These are phyloP conservation scores for Eulimnadia texana DNA, from an alignment of 1,140 invertebrate genomes.

Conservation along the genomic window DNA sequence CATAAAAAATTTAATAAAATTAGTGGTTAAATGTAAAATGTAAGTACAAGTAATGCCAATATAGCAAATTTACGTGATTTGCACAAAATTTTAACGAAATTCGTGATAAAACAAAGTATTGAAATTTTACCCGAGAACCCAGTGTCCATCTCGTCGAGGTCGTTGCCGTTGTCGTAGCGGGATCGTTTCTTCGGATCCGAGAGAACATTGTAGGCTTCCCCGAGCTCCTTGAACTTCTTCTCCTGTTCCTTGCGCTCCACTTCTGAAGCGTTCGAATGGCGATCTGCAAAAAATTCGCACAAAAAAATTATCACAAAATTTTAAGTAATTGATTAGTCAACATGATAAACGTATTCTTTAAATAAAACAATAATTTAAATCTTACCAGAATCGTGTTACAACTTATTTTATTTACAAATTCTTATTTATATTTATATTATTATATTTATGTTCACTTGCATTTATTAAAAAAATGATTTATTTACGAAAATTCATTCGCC, in stretches of 20 bases:
- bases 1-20: no score
- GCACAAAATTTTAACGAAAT: no score
- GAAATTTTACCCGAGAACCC: slow-evolving; percentile 20
- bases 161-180: slow-evolving; percentile 85
- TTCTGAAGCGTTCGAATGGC: slow-evolving; percentile 72
- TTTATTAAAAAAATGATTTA: no score
- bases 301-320: neutral
- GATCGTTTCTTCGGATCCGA: slow-evolving; percentile 82
- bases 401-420: no score
- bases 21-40: no score
- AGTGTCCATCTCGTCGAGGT: slow-evolving; percentile 51
- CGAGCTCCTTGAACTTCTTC: slow-evolving; percentile 91
- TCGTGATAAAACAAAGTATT: slow-evolving; percentile 27
- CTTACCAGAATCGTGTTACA: no score
- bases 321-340: neutral
- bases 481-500: no score
- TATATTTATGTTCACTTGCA: no score
- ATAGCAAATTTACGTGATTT: no score
- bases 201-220: slow-evolving; percentile 89
- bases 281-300: slow-evolving; percentile 39
- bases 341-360: slow-evolving; percentile 11
- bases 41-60: no score
- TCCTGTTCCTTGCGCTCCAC: slow-evolving; percentile 78
- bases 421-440: no score
- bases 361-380: neutral